Conservation (phyloP, 2,113 vertebrate genomes). For the Stigmatopora argus region DNA sequence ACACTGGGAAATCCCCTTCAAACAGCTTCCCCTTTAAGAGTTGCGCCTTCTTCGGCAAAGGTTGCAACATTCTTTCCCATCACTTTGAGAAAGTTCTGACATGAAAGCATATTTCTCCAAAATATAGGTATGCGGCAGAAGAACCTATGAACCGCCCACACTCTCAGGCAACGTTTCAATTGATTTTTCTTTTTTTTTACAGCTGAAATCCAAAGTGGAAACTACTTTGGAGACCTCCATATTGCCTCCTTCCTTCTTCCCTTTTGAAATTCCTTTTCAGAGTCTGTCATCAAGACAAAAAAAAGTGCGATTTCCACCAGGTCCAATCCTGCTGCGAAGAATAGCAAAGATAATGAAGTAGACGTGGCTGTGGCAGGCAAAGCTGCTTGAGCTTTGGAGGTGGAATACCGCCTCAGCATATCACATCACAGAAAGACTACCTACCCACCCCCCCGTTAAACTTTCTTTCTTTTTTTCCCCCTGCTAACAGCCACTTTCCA, state of each 20-base stretch:
- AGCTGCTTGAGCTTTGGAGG: conserved; percentile 44
- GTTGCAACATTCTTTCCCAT: conserved; percentile 48
- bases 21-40: conserved; percentile 33
- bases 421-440: conserved; percentile 61
- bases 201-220: conserved; percentile 39
- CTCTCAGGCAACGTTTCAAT: conserved; percentile 13
- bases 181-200: conserved; percentile 15
- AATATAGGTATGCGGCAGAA: conserved; percentile 46
- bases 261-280: conserved; percentile 51
- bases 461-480: conserved; percentile 15
- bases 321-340: conserved; percentile 65
- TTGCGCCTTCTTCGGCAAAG: conserved; percentile 43
- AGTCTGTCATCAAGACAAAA: conserved; percentile 50
- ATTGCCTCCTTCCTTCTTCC: conserved; percentile 32
- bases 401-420: conserved; percentile 64
- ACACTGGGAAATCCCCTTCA: conserved; percentile 24
- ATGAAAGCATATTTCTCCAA: conserved; percentile 48
- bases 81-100: conserved; percentile 30
- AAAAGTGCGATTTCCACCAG: conserved; percentile 59
- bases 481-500: conserved; percentile 50
- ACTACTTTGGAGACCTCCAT: conserved; percentile 42
- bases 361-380: conserved; percentile 44
- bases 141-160: neutral
- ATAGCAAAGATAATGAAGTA: conserved; percentile 63
- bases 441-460: neutral